Conservation (phyloP, 2,797 vertebrate genomes). For the Scolopax rusticola region DNA sequence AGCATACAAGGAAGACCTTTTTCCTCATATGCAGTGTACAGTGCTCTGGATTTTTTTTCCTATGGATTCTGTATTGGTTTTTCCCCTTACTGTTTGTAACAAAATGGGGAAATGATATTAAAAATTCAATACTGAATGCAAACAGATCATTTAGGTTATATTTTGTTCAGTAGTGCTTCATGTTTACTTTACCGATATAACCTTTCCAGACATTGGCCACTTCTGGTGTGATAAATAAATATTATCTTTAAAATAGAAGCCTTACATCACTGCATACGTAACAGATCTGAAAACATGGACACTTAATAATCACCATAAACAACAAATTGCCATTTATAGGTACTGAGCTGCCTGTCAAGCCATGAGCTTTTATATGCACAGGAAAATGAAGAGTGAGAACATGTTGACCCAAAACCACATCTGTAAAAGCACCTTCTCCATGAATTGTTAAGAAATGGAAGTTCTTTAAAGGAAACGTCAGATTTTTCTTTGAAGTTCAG, state of each 20-base stretch:
- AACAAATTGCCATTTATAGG: constrained; percentile 24
- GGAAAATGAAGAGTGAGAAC: not conserved
- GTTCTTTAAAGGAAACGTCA: not conserved
- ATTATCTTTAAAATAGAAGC: constrained; percentile 74
- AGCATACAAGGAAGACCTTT: not conserved
- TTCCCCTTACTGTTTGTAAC: constrained; percentile 53
- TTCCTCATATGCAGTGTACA: not conserved
- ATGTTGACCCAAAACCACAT: not conserved
- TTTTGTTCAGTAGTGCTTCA: constrained; percentile 51
- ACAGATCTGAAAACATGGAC: constrained; percentile 29
- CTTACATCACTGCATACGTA: constrained; percentile 69
- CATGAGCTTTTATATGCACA: not conserved
- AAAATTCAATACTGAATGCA: constrained; percentile 74
- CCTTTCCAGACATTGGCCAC: constrained; percentile 70
- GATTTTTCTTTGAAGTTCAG: not conserved
- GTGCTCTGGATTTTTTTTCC: constrained; percentile 31
- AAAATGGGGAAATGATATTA: constrained; percentile 77
- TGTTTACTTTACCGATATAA: constrained; percentile 76
- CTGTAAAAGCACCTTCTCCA: not conserved
- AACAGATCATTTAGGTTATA: constrained; percentile 66
- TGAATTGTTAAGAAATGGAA: not conserved
- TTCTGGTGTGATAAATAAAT: constrained; percentile 73
- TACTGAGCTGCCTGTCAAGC: not conserved
- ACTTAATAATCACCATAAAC: constrained; percentile 44
- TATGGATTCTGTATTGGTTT: constrained; percentile 57